Base-by-base conservation (phyloP, 2,888 invertebrate species). In the Matsumyia berberina region DNA sequence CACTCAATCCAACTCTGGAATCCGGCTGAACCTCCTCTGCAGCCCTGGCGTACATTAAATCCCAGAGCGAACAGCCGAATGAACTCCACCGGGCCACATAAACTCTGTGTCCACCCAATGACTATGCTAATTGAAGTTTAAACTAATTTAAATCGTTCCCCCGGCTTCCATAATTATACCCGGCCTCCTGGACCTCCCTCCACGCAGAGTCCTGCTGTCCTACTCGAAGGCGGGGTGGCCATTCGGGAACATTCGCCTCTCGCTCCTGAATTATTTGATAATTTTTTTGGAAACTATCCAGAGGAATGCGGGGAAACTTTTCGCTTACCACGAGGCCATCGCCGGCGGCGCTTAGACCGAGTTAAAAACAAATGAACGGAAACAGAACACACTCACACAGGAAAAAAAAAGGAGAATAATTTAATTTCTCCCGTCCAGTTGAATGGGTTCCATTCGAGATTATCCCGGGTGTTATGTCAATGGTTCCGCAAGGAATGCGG, bases 71-170 rank as follows among this genome's bases (percentile, higher is more conserved):
- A 33, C 49, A 29, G 39, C 46, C 37, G 58, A 39, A 15, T 49
- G 37, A 62, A 53, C 37, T 58, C 39, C n/a, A 8, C n/a, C 15
- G 49, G 42, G 51, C 19, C 44, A 24, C 17, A 37, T 35, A 57
- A 44, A 11, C 31, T 37, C 55, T 31, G 49, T 67, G 76, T 31
- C 76, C 67, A 58, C 51, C 33, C 67, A 33, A 76, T 58, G 67
- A 67, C 49, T 58, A 76, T 76, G 76, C 78, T 78, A 78, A 78
- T 78, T 78, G 78, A 72, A 78, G 70, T 78, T 78, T 78, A 78
- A 78, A 78, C 70, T 78, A 79, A 79, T 66, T 79, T 79, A 66
- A 49, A 79, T 72, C 51, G 79, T 31, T 72, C 79, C 79, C 51
- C 19, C 31, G 44, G 46, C 46, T 64, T 49, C 64, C 37, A 64